Conservation (phyloP, 2,888 invertebrate species). For the Urechis unicinctus region DNA sequence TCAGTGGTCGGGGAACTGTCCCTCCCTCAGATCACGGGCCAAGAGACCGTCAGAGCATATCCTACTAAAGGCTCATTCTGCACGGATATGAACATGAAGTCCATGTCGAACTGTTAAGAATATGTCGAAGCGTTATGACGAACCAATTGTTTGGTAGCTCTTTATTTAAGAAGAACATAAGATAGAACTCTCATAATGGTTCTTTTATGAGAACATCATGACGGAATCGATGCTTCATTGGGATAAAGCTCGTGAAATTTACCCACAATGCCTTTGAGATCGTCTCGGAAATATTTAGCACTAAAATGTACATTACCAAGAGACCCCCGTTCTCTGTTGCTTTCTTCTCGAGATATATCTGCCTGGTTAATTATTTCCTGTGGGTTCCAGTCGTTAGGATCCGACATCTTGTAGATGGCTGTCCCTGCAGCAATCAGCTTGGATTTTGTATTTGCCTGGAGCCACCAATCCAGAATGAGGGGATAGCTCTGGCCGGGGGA, state of each 20-base stretch:
- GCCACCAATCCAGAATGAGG: slow-evolving; percentile 39
- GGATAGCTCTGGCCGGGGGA: slow-evolving; percentile 39
- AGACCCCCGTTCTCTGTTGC: slow-evolving; percentile 5
- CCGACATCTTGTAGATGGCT: slow-evolving; percentile 25
- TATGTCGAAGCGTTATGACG: too few relatives aligned
- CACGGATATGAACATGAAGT: too few relatives aligned
- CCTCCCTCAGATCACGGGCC: too few relatives aligned
- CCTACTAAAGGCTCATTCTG: too few relatives aligned
- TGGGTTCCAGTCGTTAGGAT: slow-evolving; percentile 24
- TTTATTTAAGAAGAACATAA: too few relatives aligned
- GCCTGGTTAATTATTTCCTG: slow-evolving; percentile 31
- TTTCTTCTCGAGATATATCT: slow-evolving; percentile 18
- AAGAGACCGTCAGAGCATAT: too few relatives aligned
- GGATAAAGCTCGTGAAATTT: slow-evolving; percentile 24
- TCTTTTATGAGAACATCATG: too few relatives aligned
- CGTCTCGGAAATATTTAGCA: slow-evolving; percentile 27
- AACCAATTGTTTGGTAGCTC: too few relatives aligned
- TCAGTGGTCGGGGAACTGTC: too few relatives aligned
- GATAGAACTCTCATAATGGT: too few relatives aligned
- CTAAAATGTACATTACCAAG: slow-evolving; percentile 37
- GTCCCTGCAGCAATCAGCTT: slow-evolving; percentile 34
- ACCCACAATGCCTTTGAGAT: slow-evolving; percentile 25
- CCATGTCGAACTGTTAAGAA: too few relatives aligned
- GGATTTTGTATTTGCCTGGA: slow-evolving; percentile 25
- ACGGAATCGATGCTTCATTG: slow-evolving; percentile 25